A percentile compares a stretch with the other conserved stretches of the same genome.
These are phyloP conservation scores for Hirtodrosophila duncani DNA, from an alignment of 2,888 invertebrate species.

Conservation along the genomic window DNA sequence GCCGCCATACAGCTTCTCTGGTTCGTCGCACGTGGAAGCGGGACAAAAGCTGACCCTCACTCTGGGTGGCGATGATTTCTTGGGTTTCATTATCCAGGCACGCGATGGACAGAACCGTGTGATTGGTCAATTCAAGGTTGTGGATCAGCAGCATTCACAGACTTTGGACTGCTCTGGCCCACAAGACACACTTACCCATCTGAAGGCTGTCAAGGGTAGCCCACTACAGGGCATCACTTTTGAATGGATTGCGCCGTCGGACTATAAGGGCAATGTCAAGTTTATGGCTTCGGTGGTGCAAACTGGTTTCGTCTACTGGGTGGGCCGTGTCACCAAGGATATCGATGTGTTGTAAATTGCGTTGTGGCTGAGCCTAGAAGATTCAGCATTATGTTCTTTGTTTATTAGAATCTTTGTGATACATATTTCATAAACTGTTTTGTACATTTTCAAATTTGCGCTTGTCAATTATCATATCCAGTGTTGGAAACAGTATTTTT, in stretches of 20 bases:
- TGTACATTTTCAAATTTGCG: constrained; percentile 26
- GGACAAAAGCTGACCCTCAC: constrained; percentile 79
- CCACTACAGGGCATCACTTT: constrained; percentile 81
- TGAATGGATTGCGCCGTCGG: constrained; percentile 84
- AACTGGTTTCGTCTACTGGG: constrained; percentile 86
- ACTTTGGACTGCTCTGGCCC: constrained; percentile 66
- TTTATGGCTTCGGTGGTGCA: constrained; percentile 85
- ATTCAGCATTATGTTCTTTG: no score
- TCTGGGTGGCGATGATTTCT: constrained; percentile 80
- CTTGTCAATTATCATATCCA: constrained; percentile 16
- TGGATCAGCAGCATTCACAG: constrained; percentile 78
- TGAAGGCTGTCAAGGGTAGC: constrained; percentile 80
- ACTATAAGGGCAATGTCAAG: constrained; percentile 81
- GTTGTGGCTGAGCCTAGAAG: no score
- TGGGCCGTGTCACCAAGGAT: constrained; percentile 82
- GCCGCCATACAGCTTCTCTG: constrained; percentile 81
- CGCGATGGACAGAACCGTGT: constrained; percentile 81
- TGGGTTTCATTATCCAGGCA: constrained; percentile 84
- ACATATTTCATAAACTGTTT: constrained; percentile 42
- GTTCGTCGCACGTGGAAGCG: constrained; percentile 76
- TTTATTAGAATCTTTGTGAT: constrained; percentile 59
- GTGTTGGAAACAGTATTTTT: constrained; percentile 50
- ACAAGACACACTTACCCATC: constrained; percentile 85
- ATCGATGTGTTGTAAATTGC: constrained; percentile 79
- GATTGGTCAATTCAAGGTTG: constrained; percentile 82